These are phyloP conservation scores for Oncorhynchus mykiss DNA, from an alignment of 2,113 vertebrate species.

Conservation along the genomic window DNA sequence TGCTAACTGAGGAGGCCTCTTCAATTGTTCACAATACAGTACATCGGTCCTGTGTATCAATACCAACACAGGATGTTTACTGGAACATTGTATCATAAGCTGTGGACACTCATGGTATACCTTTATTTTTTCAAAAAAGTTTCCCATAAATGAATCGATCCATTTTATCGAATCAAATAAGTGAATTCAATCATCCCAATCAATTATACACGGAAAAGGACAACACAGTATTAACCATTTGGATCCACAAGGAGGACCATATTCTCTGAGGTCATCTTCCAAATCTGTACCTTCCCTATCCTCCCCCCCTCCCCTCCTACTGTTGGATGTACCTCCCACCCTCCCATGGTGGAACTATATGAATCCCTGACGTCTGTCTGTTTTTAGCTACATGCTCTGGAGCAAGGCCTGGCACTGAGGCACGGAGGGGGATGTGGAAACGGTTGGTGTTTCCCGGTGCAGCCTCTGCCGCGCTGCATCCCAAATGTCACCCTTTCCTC, in stretches of 20 bases:
- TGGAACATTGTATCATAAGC: too few relatives aligned
- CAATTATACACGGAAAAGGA: too few relatives aligned
- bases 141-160: too few relatives aligned
- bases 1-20: neutral
- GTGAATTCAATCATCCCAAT: too few relatives aligned
- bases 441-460: constrained; percentile 69
- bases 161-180: too few relatives aligned
- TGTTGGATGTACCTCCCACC: constrained; percentile 32
- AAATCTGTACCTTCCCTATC: constrained; percentile 40
- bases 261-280: constrained; percentile 33
- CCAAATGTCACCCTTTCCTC: too few relatives aligned
- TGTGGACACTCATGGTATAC: too few relatives aligned
- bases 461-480: constrained; percentile 58
- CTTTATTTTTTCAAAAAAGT: too few relatives aligned
- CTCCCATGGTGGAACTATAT: constrained; percentile 57
- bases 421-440: constrained; percentile 46
- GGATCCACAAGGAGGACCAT: too few relatives aligned
- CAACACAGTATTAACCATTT: too few relatives aligned
- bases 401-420: constrained; percentile 58
- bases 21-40: neutral
- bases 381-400: constrained; percentile 67
- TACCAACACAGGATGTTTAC: too few relatives aligned
- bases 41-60: neutral
- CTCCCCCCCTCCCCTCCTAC: neutral
- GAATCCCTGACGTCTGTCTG: constrained; percentile 67